Base-by-base conservation (phyloP, 2,888 invertebrate species). In the Acrocera orbiculus region DNA sequence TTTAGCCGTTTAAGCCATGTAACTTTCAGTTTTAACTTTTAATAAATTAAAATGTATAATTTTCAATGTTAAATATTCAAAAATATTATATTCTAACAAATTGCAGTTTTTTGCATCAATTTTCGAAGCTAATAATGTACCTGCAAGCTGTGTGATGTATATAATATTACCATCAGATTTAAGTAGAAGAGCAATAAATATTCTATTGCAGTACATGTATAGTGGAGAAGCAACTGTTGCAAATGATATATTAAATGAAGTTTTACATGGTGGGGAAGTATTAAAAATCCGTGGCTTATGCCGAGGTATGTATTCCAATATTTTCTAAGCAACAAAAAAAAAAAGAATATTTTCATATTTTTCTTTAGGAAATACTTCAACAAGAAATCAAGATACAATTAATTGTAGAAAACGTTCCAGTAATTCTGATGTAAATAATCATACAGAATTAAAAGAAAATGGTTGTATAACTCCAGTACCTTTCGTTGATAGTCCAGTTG, bases 171-270 rank as follows among this genome's bases (percentile, higher is more conserved):
- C 85, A 10, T 74, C 82, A 4, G 83, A 83, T 51, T 76, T 85
- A 42, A 77, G 75, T 23, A 76, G 77, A 40, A 75, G 77, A 42
- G 81, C 82, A 7, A 64, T 85, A 44, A 79, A 80, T 54, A 78
- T 80, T 40, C 64, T 85, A 13, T 74, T 85, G 26, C 80, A 85
- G 49, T 85, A 85, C 54, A 85, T 85, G 81, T 85, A 85, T 60
- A 76, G 74, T 56, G 75, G 75, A 46, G 51, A 61, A 42, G 80
- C 83, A 17, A 83, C 83, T 27, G 83, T 85, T 17, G 79, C 81
- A 34, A 82, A 83, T 58, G 83, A 82, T 50, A 79, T 85, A 29
- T 56, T 85, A 38, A 81, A 79, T 44, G 77, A 73, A 41, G 83
- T 85, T 2, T 54, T 85, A 17, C 73, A 76, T 50, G 85, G 83